phyloP scores from a whole-genome alignment of 2,888 invertebrate species.

The Brachynemurus nebulosus region DNA sequence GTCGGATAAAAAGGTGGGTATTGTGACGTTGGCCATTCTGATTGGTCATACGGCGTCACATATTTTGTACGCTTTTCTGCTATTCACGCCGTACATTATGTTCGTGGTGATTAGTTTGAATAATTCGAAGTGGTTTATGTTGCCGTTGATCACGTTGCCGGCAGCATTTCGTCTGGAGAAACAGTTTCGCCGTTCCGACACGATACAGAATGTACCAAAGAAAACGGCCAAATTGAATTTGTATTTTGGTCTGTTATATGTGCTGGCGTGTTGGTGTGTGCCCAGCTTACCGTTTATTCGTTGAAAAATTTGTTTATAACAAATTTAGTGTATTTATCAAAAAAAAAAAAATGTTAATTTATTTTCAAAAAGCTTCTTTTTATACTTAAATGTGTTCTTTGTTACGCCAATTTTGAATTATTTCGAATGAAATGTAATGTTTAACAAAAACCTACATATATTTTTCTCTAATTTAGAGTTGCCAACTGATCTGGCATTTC shows the following conservation, averaged over 20 bases:
- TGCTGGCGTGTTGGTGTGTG: constrained; percentile 64
- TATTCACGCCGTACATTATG: constrained; percentile 83
- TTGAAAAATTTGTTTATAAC: neutral
- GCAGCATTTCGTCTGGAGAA: constrained; percentile 84
- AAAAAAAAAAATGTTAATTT: neutral
- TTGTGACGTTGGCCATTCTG: constrained; percentile 88
- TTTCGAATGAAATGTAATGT: constrained; percentile 2
- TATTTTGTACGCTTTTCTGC: constrained; percentile 73
- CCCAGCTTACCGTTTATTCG: constrained; percentile 45
- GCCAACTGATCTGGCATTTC: no score
- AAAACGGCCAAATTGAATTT: constrained; percentile 84
- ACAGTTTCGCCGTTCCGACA: constrained; percentile 64
- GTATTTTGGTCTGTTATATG: constrained; percentile 80
- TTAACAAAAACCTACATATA: no score
- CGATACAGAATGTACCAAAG: constrained; percentile 69
- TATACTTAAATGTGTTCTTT: no score
- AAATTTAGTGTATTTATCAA: neutral
- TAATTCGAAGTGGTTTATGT: constrained; percentile 75
- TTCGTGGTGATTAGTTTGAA: constrained; percentile 75
- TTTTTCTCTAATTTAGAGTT: no score
- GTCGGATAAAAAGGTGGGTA: constrained; percentile 76
- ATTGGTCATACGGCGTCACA: constrained; percentile 86
- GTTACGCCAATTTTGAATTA: no score
- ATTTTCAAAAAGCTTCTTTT: no score
- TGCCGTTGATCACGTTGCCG: constrained; percentile 77